phyloP scores from a whole-genome alignment of 1,140 invertebrate species.

The Pseudoatta argentina region DNA sequence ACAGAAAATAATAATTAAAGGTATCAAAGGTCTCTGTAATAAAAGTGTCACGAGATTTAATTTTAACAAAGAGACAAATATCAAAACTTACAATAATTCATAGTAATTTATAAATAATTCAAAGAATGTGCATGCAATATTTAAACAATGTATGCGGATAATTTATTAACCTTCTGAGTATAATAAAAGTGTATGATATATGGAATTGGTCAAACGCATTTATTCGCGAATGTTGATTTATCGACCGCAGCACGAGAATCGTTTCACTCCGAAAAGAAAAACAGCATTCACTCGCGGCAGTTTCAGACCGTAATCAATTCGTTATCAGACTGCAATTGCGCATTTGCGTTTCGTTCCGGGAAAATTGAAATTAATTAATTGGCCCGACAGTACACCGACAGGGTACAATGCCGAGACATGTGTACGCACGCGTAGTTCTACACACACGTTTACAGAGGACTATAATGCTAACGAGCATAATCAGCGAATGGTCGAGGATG shows the following conservation, averaged over 20 bases:
- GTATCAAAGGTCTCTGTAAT: neutral
- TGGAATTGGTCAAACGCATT: constrained; percentile 8
- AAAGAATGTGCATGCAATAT: neutral
- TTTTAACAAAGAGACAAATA: constrained; percentile 4
- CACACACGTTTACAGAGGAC: constrained; percentile 65
- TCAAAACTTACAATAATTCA: neutral
- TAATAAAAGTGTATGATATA: constrained; percentile 5
- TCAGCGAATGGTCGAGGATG: constrained; percentile 68
- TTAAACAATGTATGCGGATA: neutral
- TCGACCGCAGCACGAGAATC: constrained; percentile 34
- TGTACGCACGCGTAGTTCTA: constrained; percentile 38
- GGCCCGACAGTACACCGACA: constrained; percentile 71
- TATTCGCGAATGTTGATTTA: constrained; percentile 45
- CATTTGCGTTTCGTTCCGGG: constrained; percentile 80
- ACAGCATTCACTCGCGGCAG: constrained; percentile 66
- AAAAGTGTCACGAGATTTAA: neutral
- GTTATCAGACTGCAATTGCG: constrained; percentile 80
- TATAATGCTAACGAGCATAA: constrained; percentile 80
- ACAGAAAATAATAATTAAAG: neutral
- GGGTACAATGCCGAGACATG: constrained; percentile 37
- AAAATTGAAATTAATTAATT: constrained; percentile 86
- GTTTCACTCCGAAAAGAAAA: constrained; percentile 53
- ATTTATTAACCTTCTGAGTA: neutral
- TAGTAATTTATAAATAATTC: neutral
- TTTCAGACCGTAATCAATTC: constrained; percentile 81